Base-by-base conservation (phyloP, 2,113 vertebrate species). In the Tapirus terrestris region DNA sequence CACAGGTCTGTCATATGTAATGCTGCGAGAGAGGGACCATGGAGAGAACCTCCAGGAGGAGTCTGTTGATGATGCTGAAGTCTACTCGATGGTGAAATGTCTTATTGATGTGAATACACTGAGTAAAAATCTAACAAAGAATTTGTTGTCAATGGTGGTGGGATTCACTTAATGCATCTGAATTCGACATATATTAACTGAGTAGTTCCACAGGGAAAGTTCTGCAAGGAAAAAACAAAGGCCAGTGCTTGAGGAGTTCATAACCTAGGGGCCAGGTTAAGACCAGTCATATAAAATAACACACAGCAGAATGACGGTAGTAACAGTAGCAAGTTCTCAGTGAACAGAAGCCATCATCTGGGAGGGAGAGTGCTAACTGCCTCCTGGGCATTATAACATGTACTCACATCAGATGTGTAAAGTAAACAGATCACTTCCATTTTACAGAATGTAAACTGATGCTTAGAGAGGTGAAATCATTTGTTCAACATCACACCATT, bases 171-270 rank as follows among this genome's bases (percentile, higher is more conserved):
- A 82, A 70, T 67, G 61, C 13, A 61, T 65, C n/a, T 85, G 29
- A 89, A 89, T 85, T 95, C 60, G 90, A 11, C 16, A 45, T 72
- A 76, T 14, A 91, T 25, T 72, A 83, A 60, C 27, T 56, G 48
- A 84, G 16, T 13, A 21, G 58, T n/a, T 83, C 10, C 43, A 75
- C 18, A 75, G 65, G 10, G 17, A 8, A 73, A 85, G 33, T 88
- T 91, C 51, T 45, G 0, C 23, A 80, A 93, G 77, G 25, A 18
- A 58, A 68, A 97, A 53, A 39, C 5, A 85, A 85, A 93, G 14
- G 63, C 23, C 4, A 65, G 12, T 63, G 17, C 18, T 56, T n/a
- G 25, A 80, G n/a, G 29, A 61, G 20, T 58, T 93, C 14, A 68
- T 58, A 68, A 39, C 36, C n/a, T 36, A 81, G 33, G 6, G 48